Evolutionary conservation across 2,797 vertebrate species (phyloP).

Genomic region (Chromobotia macracanthus): DNA sequence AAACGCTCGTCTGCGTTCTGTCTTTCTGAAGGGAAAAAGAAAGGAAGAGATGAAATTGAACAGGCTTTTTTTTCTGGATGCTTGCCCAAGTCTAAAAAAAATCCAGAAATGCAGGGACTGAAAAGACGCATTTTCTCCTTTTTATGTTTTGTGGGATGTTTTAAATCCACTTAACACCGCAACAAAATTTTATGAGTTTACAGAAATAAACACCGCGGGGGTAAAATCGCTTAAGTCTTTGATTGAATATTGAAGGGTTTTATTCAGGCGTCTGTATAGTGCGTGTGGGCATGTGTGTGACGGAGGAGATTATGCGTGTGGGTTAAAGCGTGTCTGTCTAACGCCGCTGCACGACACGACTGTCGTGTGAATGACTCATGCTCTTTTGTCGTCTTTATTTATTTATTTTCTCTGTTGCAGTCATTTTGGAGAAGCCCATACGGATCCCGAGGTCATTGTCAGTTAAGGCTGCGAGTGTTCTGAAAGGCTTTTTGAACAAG

Average conservation of each 20-base stretch:
- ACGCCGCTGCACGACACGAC: constrained; percentile 22
- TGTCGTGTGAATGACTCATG: constrained; percentile 54
- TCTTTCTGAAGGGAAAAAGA: constrained; percentile 6
- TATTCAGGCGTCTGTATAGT: constrained; percentile 38
- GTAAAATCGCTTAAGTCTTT: constrained; percentile 36
- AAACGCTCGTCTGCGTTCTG: constrained; percentile 32
- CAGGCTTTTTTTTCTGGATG: constrained; percentile 45
- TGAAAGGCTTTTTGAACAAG: constrained; percentile 99
- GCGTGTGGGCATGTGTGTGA: constrained; percentile 3
- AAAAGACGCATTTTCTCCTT: constrained; percentile 21
- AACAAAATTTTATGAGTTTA: constrained; percentile 39
- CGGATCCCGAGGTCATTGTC: constrained; percentile 97
- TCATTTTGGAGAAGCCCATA: constrained; percentile 98
- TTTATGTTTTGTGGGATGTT: constrained; percentile 30
- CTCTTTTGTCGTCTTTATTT: constrained; percentile 30
- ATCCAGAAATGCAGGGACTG: constrained; percentile 18
- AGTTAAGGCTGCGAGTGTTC: constrained; percentile 95
- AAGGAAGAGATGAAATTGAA: constrained; percentile 37
- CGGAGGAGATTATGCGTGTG: constrained; percentile 19
- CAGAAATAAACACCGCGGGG: constrained; percentile 38
- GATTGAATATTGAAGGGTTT: constrained; percentile 34
- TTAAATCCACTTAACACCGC: constrained; percentile 46
- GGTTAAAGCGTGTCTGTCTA: constrained; percentile 10
- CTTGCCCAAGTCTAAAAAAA: constrained; percentile 25
- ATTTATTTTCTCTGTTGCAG: constrained; percentile 60